phyloP scores from a whole-genome alignment of 2,888 invertebrate species.

The Villa cingulata region DNA sequence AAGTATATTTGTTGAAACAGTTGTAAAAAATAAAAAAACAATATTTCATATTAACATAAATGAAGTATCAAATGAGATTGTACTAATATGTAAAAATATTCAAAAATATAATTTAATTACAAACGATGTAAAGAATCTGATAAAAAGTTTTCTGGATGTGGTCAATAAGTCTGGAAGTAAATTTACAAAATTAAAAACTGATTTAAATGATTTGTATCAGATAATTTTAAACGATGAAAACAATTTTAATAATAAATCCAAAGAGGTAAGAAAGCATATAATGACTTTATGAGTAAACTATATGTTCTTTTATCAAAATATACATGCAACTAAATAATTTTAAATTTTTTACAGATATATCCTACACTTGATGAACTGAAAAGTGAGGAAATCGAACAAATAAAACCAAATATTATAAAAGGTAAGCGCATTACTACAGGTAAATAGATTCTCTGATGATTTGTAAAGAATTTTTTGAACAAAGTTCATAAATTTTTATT shows the following conservation, averaged over 20 bases:
- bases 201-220: not conserved
- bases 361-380: conserved; percentile 37
- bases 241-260: not conserved
- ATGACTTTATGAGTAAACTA: not conserved
- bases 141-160: conserved; percentile 23
- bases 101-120: conserved; percentile 8
- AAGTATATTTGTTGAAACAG: conserved; percentile 2
- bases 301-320: not conserved
- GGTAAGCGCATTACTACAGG: conserved; percentile 42
- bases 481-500: too few relatives aligned
- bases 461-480: too few relatives aligned
- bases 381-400: conserved; percentile 24
- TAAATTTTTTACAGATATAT: conserved; percentile 33
- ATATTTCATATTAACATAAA: not conserved
- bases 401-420: conserved; percentile 44
- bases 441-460: too few relatives aligned
- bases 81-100: conserved; percentile 28
- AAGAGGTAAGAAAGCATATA: not conserved
- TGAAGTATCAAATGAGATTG: conserved; percentile 1
- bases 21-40: conserved; percentile 1
- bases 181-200: not conserved
- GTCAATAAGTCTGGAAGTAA: conserved; percentile 12
- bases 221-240: not conserved
- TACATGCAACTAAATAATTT: too few relatives aligned
- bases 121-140: conserved; percentile 25